phyloP scores from a whole-genome alignment of 2,797 vertebrate genomes.

The Diglossa cyanea region DNA sequence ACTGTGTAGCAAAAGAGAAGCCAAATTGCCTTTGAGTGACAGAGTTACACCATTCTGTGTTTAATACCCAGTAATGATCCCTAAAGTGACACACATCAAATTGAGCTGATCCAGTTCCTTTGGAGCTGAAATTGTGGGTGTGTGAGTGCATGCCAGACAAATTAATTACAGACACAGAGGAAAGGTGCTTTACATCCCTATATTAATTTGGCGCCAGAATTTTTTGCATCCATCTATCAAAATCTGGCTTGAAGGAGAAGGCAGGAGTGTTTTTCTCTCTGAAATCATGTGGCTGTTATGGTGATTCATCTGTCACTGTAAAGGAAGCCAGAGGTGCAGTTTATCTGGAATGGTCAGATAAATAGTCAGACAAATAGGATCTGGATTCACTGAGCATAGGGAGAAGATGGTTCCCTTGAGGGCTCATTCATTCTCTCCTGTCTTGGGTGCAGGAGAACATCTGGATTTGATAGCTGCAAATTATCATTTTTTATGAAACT shows the following conservation, averaged over 20 bases:
- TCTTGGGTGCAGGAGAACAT: not conserved
- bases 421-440: not conserved
- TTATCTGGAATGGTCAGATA: not conserved
- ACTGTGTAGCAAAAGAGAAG: not conserved
- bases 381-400: not conserved
- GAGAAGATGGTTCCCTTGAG: not conserved
- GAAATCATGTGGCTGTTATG: fast-evolving
- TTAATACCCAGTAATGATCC: not conserved
- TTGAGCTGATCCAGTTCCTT: not conserved
- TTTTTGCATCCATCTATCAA: not conserved
- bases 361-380: not conserved
- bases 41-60: not conserved
- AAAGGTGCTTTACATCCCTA: not conserved
- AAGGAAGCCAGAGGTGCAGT: not conserved
- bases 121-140: not conserved
- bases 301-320: not conserved
- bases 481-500: not conserved
- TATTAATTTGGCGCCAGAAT: not conserved
- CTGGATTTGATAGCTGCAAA: not conserved
- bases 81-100: not conserved
- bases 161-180: not conserved
- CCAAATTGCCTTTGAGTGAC: not conserved
- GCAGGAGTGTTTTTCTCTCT: not conserved
- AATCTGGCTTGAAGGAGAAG: not conserved
- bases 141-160: not conserved